A percentile compares a stretch with the other conserved stretches of the same genome.
These are phyloP conservation scores for Pollenia griseotomentosa DNA, from an alignment of 2,888 invertebrate genomes.

Conservation along the genomic window DNA sequence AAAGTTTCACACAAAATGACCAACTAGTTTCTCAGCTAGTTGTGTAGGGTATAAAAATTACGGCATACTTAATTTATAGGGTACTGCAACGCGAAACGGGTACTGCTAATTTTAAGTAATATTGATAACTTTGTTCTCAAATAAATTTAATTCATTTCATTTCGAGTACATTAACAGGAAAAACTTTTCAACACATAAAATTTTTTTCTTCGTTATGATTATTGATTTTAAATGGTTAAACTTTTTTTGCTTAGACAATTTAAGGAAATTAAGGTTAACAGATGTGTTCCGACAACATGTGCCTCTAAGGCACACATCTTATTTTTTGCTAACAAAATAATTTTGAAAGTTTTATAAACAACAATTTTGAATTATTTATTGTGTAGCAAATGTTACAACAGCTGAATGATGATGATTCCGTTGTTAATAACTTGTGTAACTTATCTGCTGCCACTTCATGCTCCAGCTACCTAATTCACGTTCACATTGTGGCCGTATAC, in stretches of 20 bases:
- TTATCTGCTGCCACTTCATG: neutral
- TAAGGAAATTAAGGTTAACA: neutral
- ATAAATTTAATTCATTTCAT: too few species aligned
- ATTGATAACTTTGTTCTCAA: too few species aligned
- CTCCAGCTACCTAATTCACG: conserved; percentile 6
- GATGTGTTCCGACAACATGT: conserved; percentile 8
- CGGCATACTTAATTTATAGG: too few species aligned
- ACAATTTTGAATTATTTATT: conserved; percentile 65
- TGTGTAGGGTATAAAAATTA: too few species aligned
- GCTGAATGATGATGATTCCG: conserved; percentile 24
- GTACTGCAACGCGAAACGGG: too few species aligned
- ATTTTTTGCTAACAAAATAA: conserved; percentile 38
- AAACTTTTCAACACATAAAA: too few species aligned
- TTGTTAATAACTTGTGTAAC: neutral
- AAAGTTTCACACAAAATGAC: too few species aligned
- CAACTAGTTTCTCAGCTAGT: too few species aligned
- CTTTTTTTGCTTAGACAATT: neutral
- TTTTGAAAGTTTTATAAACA: conserved; percentile 52
- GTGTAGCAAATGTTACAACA: conserved; percentile 51
- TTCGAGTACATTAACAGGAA: too few species aligned
- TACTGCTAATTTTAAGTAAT: too few species aligned
- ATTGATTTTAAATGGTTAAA: conserved; percentile 5
- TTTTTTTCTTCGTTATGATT: conserved; percentile 1
- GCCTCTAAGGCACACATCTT: conserved; percentile 1
- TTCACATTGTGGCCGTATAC: neutral